phyloP scores from a whole-genome alignment of 2,797 vertebrate genomes.

The Oophaga sylvatica region DNA sequence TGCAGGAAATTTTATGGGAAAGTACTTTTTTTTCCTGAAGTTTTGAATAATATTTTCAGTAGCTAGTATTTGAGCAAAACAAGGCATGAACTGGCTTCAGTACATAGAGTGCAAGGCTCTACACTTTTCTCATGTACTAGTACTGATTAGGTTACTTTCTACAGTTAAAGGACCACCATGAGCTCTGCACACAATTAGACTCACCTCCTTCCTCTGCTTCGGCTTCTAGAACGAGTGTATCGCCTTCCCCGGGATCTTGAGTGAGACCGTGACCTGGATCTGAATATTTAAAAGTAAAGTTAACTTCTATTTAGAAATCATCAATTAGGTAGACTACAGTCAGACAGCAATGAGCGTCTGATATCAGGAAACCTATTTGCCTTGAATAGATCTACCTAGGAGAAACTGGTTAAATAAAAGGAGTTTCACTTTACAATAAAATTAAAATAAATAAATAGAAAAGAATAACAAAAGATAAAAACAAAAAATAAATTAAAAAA shows the following conservation, averaged over 20 bases:
- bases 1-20: no score
- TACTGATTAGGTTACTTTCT: no score
- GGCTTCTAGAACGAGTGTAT: constrained; percentile 80
- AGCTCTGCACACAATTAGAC: background rate
- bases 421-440: constrained; percentile 81
- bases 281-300: constrained; percentile 70
- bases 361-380: constrained; percentile 76
- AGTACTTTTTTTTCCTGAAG: no score
- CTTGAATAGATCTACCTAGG: constrained; percentile 77
- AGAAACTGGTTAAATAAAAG: constrained; percentile 80
- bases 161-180: no score
- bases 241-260: constrained; percentile 80
- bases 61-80: no score
- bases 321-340: background rate
- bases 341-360: constrained; percentile 72
- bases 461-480: constrained; percentile 65
- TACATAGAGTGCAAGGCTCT: no score
- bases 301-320: constrained; percentile 68
- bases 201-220: constrained; percentile 81
- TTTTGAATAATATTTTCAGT: no score
- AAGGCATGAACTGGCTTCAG: no score
- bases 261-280: constrained; percentile 81
- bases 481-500: background rate
- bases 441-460: constrained; percentile 68
- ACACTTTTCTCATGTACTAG: no score